Conservation (phyloP, 2,113 vertebrate species). For the Menidia beryllina region DNA sequence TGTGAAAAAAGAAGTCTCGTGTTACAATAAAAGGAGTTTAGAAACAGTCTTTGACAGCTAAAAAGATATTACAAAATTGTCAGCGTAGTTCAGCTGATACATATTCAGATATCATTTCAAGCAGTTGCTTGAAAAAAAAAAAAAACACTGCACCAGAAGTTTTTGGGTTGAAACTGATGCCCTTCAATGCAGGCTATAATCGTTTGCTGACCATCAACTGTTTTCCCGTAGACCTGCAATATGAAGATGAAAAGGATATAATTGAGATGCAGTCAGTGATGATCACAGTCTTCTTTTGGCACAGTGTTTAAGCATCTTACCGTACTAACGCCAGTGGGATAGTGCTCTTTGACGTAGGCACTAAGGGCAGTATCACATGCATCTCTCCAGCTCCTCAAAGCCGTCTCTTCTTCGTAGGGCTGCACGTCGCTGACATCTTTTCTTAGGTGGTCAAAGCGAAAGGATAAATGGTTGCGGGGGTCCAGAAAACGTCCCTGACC, state of each 20-base stretch:
- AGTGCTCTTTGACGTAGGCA: slow-evolving; percentile 97
- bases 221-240: slow-evolving; percentile 95
- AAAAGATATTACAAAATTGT: no score
- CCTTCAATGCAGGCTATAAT: slow-evolving; percentile 98
- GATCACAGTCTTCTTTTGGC: not conserved
- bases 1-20: not conserved
- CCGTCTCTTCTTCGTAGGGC: slow-evolving; percentile 89
- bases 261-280: not conserved
- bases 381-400: slow-evolving; percentile 92
- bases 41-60: not conserved
- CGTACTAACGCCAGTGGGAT: slow-evolving; percentile 94
- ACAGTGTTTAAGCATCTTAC: slow-evolving; percentile 74
- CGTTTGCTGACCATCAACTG: slow-evolving; percentile 95
- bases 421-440: slow-evolving; percentile 95
- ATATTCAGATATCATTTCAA: slow-evolving; percentile 2
- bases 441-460: slow-evolving; percentile 96
- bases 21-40: not conserved
- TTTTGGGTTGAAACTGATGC: slow-evolving; percentile 99
- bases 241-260: not conserved
- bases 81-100: no score
- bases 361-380: slow-evolving; percentile 90
- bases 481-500: slow-evolving; percentile 96
- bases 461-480: slow-evolving; percentile 92
- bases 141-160: slow-evolving; percentile 92
- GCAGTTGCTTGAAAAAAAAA: not conserved